A percentile compares a stretch with the other conserved stretches of the same genome.
phyloP scores from a whole-genome alignment of 30 jellyfish, hydroid and myxozoan species.

The Pelagia noctiluca region DNA sequence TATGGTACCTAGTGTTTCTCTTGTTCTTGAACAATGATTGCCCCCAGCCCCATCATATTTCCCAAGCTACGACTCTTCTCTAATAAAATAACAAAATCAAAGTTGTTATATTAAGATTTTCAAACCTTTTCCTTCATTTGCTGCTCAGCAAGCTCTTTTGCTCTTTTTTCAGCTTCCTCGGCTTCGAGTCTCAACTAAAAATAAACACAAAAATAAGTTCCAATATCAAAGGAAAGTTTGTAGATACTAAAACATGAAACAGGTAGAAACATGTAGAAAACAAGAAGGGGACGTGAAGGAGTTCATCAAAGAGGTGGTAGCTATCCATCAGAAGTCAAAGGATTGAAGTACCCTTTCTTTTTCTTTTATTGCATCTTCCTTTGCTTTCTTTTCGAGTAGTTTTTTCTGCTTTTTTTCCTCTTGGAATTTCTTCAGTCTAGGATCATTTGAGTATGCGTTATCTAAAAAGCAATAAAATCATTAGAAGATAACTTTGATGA shows the following conservation, averaged over 20 bases:
- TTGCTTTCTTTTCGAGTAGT: constrained; percentile 69
- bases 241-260: neutral
- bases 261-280: neutral
- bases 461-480: constrained; percentile 53
- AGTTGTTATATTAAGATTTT: neutral
- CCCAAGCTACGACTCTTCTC: too few relatives aligned
- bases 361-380: constrained; percentile 84
- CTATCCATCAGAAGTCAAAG: neutral
- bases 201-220: neutral
- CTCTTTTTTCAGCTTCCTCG: constrained; percentile 75
- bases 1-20: too few relatives aligned
- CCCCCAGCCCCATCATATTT: too few relatives aligned
- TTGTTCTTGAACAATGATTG: too few relatives aligned
- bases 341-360: constrained; percentile 74
- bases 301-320: too few relatives aligned
- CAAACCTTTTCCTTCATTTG: constrained; percentile 92
- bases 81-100: neutral
- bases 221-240: neutral
- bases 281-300: too few relatives aligned
- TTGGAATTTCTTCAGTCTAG: constrained; percentile 80
- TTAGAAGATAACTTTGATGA: too few relatives aligned
- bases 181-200: constrained; percentile 82
- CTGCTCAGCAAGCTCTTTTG: constrained; percentile 78
- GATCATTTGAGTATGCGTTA: constrained; percentile 85
- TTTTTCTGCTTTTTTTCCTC: constrained; percentile 80